Base-by-base conservation (phyloP, 2,797 vertebrate species). In the Gadopsis marmoratus region DNA sequence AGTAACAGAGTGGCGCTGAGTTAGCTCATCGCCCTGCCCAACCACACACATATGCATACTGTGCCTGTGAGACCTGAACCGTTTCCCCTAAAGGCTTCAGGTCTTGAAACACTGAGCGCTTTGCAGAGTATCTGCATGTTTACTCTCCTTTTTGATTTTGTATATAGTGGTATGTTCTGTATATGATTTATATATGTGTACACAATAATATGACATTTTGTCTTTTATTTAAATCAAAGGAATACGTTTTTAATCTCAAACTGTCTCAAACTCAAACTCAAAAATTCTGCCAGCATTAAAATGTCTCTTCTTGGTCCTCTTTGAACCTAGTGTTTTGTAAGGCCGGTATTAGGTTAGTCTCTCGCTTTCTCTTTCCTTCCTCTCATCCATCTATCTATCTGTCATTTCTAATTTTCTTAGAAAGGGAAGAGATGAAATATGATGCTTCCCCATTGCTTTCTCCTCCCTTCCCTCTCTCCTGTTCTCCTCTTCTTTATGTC, bases 1-100 rank as follows among this genome's bases (percentile, higher is more conserved):
- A 69, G 92, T 91, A 94, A 92, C 94, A 90, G 91, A 86, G 88
- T 39, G 71, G 84, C 33, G 50, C 81, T 26, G 45, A 79, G 83
- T 90, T 90, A 84, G 90, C 77, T 87, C 65, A 76, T 81, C 7
- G 21, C 72, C 79, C 81, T 78, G 70, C 51, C 1, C 82, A 85
- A 23, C 61, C 66, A 64, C 65, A 54, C 37, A 72, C 67, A 62
- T 2, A 39, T 16, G 43, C 37, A 50, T 6, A 8, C 23, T 58
- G 11, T 62, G 37, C 74, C 60, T 77, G 19, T 23, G 61, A 78
- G 78, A 82, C 21, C 26, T 47, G 23, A 63, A 69, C 29, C 50
- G 37, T 53, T 63, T 64, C 39, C 71, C 58, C 60, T 41, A 9
- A 79, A 65, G 65, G 50, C 65, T 61, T 77, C 10, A 65, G 56